Base-by-base conservation (phyloP, 2,888 invertebrate genomes). In the Drosophila kuntzei region DNA sequence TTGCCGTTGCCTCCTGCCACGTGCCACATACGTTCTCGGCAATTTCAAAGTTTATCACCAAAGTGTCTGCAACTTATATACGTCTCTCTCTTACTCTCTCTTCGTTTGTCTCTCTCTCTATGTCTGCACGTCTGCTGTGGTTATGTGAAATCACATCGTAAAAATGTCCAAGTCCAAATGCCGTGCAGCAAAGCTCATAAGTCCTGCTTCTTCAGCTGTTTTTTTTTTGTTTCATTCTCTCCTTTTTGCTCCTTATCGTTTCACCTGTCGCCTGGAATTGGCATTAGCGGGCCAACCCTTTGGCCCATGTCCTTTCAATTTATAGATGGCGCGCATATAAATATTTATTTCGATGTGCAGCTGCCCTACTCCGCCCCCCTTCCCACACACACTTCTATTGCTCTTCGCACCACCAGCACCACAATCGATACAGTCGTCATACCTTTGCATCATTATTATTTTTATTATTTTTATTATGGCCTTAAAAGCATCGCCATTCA, bases 131-230 rank as follows among this genome's bases (percentile, higher is more conserved):
- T 89, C 86, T 87, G 86, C 77, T 85, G 89, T 82, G 88, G 85
- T 85, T 89, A 87, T 86, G 89, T 78, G 88, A 90, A 90, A 88
- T 90, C 89, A 89, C 82, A 87, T 90, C 91, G 91, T 90, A 90
- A 90, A 90, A 91, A 89, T 89, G 88, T 90, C 87, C 87, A 87
- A 89, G 89, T 89, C 87, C 84, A 87, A 90, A 90, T 87, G 83
- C 80, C 78, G 74, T 55, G 62, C 62, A 61, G 81, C 76, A 87
- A 90, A 90, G 90, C 90, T 87, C 89, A 90, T 89, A 90, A 91
- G 90, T 88, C 87, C 80, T 79, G 50, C 37, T 62, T 22, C 29
- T 44, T 43, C 54, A 34, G 65, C 60, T 53, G 29, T 34, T 34
- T n/a, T 1, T n/a, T 34, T n/a, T n/a, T n/a, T 3, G 18, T 53